These are phyloP conservation scores for Hydractinia symbiolongicarpus DNA, from an alignment of 30 jellyfish, hydroid and myxozoan genomes.

Conservation along the genomic window DNA sequence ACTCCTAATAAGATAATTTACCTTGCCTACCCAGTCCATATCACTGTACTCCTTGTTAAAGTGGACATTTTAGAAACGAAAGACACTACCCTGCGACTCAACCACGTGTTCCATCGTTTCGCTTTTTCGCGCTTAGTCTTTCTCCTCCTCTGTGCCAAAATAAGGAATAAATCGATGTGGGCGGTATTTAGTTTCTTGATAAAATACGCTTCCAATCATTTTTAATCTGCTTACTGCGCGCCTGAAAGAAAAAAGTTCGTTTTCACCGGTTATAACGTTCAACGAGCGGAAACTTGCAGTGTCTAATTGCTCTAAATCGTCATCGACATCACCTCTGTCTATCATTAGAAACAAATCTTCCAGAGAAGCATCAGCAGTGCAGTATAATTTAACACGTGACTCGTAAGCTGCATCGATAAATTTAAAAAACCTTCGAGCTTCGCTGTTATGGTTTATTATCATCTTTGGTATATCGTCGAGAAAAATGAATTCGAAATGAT, in stretches of 20 bases:
- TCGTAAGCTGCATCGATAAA: constrained; percentile 89
- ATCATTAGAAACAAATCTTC: constrained; percentile 58
- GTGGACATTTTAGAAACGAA: background rate
- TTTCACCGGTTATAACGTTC: constrained; percentile 66
- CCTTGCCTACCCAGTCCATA: constrained; percentile 88
- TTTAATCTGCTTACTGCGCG: constrained; percentile 66
- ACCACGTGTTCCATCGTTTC: constrained; percentile 1
- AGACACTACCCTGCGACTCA: background rate
- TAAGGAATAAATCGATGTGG: constrained; percentile 52
- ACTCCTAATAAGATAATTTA: constrained; percentile 59
- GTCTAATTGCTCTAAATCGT: constrained; percentile 43
- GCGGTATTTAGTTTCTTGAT: constrained; percentile 50
- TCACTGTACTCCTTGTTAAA: constrained; percentile 18
- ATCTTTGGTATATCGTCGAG: constrained; percentile 58
- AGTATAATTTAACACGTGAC: constrained; percentile 44
- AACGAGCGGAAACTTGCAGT: constrained; percentile 41
- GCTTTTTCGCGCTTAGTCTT: constrained; percentile 43
- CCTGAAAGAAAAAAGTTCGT: constrained; percentile 63
- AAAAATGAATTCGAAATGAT: constrained; percentile 40
- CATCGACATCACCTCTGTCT: constrained; percentile 39
- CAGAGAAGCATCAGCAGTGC: constrained; percentile 65
- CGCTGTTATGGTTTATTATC: constrained; percentile 57
- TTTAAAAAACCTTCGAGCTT: constrained; percentile 68
- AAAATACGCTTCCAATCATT: constrained; percentile 53
- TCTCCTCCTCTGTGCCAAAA: constrained; percentile 49